phyloP scores from a whole-genome alignment of 2,113 vertebrate genomes.

The Periophthalmodon schlosseri region DNA sequence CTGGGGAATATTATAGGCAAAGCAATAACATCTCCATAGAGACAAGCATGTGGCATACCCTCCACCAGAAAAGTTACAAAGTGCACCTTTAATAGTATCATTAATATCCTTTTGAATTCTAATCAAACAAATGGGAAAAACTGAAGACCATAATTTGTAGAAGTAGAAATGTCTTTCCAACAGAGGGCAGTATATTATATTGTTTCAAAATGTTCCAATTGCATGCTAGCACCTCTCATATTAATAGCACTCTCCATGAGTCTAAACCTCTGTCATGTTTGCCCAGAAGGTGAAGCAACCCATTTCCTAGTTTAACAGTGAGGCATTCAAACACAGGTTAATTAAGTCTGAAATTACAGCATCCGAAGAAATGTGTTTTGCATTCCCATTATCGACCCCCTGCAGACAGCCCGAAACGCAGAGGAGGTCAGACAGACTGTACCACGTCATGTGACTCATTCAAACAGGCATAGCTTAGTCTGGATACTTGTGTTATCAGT shows the following conservation, averaged over 20 bases:
- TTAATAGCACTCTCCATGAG: neutral
- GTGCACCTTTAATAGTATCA: neutral
- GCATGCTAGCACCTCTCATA: neutral
- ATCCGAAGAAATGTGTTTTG: neutral
- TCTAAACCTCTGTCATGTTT: neutral
- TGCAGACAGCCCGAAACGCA: constrained; percentile 1
- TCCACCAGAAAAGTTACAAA: no score
- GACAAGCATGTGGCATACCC: no score
- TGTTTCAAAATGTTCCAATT: neutral
- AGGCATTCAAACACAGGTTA: neutral
- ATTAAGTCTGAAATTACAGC: constrained; percentile 7
- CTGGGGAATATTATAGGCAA: no score
- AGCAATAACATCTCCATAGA: no score
- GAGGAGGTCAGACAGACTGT: constrained; percentile 24
- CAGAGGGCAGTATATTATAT: constrained; percentile 54
- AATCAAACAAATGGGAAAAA: neutral
- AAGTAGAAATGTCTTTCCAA: constrained; percentile 8
- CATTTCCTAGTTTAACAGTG: neutral
- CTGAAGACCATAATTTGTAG: neutral
- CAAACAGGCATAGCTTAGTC: constrained; percentile 19
- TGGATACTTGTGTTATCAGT: constrained; percentile 41
- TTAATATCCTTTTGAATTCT: neutral
- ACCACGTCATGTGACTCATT: constrained; percentile 28
- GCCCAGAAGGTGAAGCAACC: neutral
- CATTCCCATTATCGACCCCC: neutral